Evolutionary conservation across 2,113 vertebrate genomes (phyloP), one percentile per base, ranked within the genome.

Genomic region (Neomonachus schauinslandi): DNA sequence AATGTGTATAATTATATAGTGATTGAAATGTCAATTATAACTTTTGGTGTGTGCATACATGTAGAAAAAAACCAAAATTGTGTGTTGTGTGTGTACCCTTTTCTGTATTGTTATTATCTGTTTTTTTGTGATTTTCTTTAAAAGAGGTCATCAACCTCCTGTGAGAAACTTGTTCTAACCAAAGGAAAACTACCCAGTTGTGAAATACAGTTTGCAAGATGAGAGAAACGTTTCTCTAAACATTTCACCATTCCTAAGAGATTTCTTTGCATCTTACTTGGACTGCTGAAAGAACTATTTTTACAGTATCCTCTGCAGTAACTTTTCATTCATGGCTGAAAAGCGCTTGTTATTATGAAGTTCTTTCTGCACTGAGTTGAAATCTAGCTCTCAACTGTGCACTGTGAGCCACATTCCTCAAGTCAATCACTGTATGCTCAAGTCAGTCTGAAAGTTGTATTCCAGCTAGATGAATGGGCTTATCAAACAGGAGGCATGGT

Each of bases 41-140:
- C 19, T 57, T 57, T 19, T 55, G 7, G 10, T 1, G 2, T 55
- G 19, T 46, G 24, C 39, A 8, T 65, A 18, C 26, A 15, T 33
- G 6, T 49, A 28, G 53, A 19, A 39, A 81, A 86, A 92, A 53
- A 57, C 2, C 14, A 76, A 55, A 84, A 42, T 7, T 57, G 33
- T 18, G 0, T 33, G 80, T 76, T 76, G 1, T 22, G 5, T 46
- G 31, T 86, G 1, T 59, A 3, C 24, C 1, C 74, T 82, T 82
- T 72, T 71, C 14, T 18, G 1, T 82, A 53, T 13, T 90, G 81
- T 79, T 92, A 36, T 88, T 88, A 18, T 83, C 21, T 61, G 90
- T 39, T 71, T 39, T 94, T 94, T 8, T 84, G 26, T 71, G 33
- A 57, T 74, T 97, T 97, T 31, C 74, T 94, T 88, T 97, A 80